Evolutionary conservation across 2,888 invertebrate species (phyloP).

Genomic region (Trichogramma dendrolimi): DNA sequence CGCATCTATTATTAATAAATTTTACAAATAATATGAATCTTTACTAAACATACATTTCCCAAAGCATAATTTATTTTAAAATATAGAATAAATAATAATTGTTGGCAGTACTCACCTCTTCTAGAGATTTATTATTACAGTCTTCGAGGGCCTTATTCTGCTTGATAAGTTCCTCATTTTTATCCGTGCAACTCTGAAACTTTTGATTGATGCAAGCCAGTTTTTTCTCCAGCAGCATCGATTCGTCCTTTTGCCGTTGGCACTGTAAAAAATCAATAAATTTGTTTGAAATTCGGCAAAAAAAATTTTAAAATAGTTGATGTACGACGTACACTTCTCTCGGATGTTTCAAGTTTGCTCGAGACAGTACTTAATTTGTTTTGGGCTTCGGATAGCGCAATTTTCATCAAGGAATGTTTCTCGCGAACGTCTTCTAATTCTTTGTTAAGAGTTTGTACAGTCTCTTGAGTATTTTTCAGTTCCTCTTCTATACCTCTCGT

Average conservation of each 20-base stretch:
- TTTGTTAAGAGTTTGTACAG: conserved; percentile 31
- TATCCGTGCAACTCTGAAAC: conserved; percentile 37
- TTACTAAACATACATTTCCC: neutral
- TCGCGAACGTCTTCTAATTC: conserved; percentile 35
- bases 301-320: neutral
- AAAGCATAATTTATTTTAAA: neutral
- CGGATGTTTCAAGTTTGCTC: conserved; percentile 32
- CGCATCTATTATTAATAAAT: no score
- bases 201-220: conserved; percentile 33
- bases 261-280: conserved; percentile 20
- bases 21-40: neutral
- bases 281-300: conserved; percentile 8
- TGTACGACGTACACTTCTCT: conserved; percentile 31
- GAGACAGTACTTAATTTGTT: conserved; percentile 30
- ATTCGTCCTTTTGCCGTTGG: conserved; percentile 33
- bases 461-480: no score
- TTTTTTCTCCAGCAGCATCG: conserved; percentile 30
- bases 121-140: conserved; percentile 37
- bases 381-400: conserved; percentile 33
- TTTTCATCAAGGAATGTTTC: conserved; percentile 32
- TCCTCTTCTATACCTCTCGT: no score
- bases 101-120: conserved; percentile 34
- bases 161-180: conserved; percentile 36
- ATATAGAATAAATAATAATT: no score
- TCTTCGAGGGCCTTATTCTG: conserved; percentile 39